Evolutionary conservation across 2,888 invertebrate genomes (phyloP).

Genomic region (Prenolepis imparis): DNA sequence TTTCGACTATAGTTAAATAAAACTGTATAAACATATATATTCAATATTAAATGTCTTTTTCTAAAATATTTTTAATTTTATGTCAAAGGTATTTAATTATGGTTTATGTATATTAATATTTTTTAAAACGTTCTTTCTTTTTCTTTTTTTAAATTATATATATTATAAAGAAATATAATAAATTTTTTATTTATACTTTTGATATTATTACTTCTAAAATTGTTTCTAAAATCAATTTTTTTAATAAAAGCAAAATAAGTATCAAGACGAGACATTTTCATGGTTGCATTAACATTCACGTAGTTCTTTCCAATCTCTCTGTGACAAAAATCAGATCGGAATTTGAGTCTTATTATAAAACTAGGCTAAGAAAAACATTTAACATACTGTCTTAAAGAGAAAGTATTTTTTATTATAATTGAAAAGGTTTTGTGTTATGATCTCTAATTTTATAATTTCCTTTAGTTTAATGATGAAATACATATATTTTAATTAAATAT

Average conservation of each 20-base stretch:
- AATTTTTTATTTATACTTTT: slow-evolving; percentile 8
- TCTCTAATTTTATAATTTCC: background rate
- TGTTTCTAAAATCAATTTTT: background rate
- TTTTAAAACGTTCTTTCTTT: background rate
- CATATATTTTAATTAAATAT: background rate
- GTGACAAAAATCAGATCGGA: background rate
- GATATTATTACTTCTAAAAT: background rate
- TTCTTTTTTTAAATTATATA: background rate
- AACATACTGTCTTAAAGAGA: background rate
- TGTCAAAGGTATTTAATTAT: background rate
- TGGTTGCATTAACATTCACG: slow-evolving; percentile 16
- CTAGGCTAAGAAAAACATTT: slow-evolving; percentile 8
- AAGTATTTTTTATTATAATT: background rate
- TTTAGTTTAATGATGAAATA: background rate
- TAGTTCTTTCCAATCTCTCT: background rate
- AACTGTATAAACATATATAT: background rate
- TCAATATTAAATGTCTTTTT: background rate
- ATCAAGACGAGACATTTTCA: background rate
- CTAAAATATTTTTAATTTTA: background rate
- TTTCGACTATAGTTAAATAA: background rate
- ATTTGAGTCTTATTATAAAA: slow-evolving; percentile 17
- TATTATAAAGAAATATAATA: background rate
- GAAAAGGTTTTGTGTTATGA: background rate
- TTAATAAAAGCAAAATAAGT: background rate
- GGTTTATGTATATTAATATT: background rate